These are phyloP conservation scores for Dromococcyx pavoninus DNA, from an alignment of 2,797 vertebrate genomes.

Conservation along the genomic window DNA sequence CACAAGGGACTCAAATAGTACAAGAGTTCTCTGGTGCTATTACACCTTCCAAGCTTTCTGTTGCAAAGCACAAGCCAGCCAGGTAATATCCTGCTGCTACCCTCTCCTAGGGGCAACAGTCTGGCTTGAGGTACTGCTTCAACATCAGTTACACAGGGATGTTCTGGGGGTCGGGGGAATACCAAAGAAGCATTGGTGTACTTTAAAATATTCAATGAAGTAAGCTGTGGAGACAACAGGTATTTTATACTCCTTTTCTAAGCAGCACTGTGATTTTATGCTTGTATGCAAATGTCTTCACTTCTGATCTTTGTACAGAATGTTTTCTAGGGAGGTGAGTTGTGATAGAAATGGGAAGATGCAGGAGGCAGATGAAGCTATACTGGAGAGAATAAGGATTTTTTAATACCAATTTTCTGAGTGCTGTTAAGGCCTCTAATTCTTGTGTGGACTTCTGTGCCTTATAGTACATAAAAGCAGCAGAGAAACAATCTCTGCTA, in stretches of 20 bases:
- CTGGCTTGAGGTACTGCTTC: neutral
- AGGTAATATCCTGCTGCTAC: neutral
- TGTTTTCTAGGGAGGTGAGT: neutral
- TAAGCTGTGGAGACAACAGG: neutral
- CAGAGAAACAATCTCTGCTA: neutral
- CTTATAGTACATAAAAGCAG: neutral
- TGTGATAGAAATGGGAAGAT: neutral
- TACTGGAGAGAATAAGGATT: neutral
- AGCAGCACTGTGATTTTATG: neutral
- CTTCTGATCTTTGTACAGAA: neutral
- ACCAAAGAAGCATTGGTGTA: neutral
- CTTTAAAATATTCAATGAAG: neutral
- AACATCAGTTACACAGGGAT: neutral
- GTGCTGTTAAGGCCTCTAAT: neutral
- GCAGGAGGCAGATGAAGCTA: neutral
- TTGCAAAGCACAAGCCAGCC: neutral
- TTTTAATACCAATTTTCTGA: neutral
- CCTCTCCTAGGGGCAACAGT: accelerated
- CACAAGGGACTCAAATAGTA: neutral
- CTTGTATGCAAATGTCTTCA: neutral
- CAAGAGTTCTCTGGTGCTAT: neutral
- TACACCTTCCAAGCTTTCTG: accelerated
- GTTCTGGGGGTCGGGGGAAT: neutral
- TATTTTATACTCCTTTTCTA: neutral
- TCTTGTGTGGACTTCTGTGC: neutral